These are phyloP conservation scores for Solenodon paradoxus DNA, from an alignment of 2,113 vertebrate species.

Conservation along the genomic window DNA sequence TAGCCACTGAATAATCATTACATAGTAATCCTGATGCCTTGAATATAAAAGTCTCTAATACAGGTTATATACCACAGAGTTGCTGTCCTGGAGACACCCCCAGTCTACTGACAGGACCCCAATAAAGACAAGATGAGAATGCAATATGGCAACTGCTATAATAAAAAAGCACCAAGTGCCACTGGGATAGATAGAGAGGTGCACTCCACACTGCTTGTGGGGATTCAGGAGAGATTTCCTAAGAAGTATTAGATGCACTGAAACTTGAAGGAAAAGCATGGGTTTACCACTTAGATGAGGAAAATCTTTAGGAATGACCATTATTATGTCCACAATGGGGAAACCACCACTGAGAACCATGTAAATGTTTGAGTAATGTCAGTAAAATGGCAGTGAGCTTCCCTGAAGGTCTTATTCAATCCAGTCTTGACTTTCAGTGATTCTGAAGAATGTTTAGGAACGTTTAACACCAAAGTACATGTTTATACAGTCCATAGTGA, in stretches of 20 bases:
- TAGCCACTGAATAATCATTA: not conserved
- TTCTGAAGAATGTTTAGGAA: not conserved
- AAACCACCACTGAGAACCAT: not conserved
- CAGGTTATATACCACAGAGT: not conserved
- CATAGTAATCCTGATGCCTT: not conserved
- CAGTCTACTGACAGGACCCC: not conserved
- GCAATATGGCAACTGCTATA: not conserved
- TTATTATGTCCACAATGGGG: no score
- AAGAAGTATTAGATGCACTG: not conserved
- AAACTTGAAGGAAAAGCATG: not conserved
- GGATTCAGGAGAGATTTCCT: not conserved
- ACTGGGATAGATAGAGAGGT: not conserved
- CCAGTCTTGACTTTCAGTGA: not conserved
- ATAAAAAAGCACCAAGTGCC: not conserved
- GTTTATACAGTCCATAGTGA: not conserved
- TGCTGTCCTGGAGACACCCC: not conserved
- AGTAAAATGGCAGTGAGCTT: not conserved
- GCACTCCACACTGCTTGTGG: accelerated
- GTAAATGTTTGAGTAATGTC: not conserved
- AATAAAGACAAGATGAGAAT: not conserved
- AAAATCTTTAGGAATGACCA: not conserved
- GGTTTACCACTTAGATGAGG: not conserved
- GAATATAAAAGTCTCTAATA: not conserved
- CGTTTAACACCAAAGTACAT: not conserved
- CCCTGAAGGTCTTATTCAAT: not conserved